Base-by-base conservation (phyloP, 2,888 invertebrate genomes). In the Limnephilus rhombicus region DNA sequence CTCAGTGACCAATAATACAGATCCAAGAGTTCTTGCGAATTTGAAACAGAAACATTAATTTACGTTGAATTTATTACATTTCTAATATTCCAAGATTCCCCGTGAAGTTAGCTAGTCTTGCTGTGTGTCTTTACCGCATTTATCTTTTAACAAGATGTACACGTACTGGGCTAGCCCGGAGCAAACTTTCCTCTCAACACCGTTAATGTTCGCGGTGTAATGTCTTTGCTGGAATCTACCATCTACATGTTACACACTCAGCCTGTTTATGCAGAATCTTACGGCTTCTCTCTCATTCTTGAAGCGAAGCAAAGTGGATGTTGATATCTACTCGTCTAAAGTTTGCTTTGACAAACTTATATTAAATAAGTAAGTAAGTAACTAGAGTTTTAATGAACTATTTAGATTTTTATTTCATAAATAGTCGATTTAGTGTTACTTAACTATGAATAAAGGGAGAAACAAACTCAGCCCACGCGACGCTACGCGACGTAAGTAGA, bases 151-250 rank as follows among this genome's bases (percentile, higher is more conserved):
- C 90, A 87, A 90, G 90, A 92, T 81, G 45, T 90, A 86, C 68
- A 80, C 91, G 92, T 83, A 68, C 37, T 80, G 88, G 31, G 34
- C n/a, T 88, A 68, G 24, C 68, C 53, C 9, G 68, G 34, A 88
- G 80, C 86, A 91, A 92, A 92, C 91, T 92, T 92, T 92, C 91
- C 92, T 92, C 83, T 91, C 83, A 91, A 91, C 45, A 80, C 80
- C 82, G 91, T 90, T 92, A 92, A 92, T 90, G 91, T 91, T 83
- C 91, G 85, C 85, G 49, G 80, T 15, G 90, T 91, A 91, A 91
- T 91, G 90, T 91, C 88, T 88, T 80, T 80, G 88, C 31, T 68
- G 80, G 68, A 68, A 68, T 68, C 9, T 68, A 68, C 68, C 29
- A 80, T 88, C 88, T 88, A 31, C 80, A 88, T 88, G 68, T 88